phyloP scores from a whole-genome alignment of 1,140 invertebrate genomes.

The Meloidogyne hapla region DNA sequence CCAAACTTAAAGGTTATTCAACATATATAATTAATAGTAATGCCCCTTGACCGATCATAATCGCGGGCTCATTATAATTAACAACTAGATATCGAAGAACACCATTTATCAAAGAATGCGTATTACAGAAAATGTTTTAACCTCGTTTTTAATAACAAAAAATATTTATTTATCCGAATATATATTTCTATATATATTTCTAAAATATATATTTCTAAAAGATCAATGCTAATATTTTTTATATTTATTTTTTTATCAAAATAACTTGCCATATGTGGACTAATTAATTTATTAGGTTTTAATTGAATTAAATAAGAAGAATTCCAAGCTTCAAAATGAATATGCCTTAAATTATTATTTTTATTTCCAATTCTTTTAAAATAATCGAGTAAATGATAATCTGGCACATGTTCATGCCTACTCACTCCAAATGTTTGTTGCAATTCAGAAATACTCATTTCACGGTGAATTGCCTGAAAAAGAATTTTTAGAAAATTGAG shows the following conservation, averaged over 20 bases:
- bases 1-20: too few species aligned
- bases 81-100: too few species aligned
- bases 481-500: neutral
- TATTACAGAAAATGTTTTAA: too few species aligned
- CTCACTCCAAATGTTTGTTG: conserved; percentile 24
- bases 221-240: neutral
- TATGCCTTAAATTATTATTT: conserved; percentile 27
- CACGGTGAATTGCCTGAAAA: conserved; percentile 38
- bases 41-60: too few species aligned
- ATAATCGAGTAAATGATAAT: conserved; percentile 51
- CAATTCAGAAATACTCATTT: conserved; percentile 21
- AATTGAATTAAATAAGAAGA: conserved; percentile 54
- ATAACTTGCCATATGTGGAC: conserved; percentile 54
- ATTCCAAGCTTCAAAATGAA: conserved; percentile 57
- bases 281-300: conserved; percentile 44
- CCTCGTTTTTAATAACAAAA: too few species aligned
- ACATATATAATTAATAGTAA: too few species aligned
- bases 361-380: conserved; percentile 18
- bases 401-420: conserved; percentile 38
- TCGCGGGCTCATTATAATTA: too few species aligned
- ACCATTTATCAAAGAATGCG: too few species aligned
- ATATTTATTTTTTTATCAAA: conserved; percentile 27
- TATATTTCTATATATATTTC: neutral
- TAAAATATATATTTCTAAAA: neutral
- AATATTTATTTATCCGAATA: too few species aligned